Evolutionary conservation across 1,140 invertebrate species (phyloP).

Genomic region (Hyposmocoma kahamanoa): DNA sequence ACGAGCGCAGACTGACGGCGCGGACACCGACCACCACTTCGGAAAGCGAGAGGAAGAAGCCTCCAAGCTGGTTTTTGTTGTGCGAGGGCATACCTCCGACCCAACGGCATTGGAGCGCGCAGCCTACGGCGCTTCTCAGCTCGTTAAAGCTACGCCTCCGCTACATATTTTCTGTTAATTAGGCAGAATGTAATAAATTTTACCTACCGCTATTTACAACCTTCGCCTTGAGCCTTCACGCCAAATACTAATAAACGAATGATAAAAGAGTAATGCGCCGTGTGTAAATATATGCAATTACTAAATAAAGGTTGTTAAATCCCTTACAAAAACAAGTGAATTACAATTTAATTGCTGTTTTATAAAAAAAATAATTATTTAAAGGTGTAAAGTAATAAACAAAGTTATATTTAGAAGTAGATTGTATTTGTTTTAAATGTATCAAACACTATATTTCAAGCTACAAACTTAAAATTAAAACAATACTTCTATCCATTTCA

Average conservation of each 20-base stretch:
- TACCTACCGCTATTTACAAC: not conserved
- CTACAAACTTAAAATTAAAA: slow-evolving; percentile 13
- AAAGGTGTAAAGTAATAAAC: too few species aligned
- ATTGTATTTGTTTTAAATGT: too few species aligned
- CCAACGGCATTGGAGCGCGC: slow-evolving; percentile 30
- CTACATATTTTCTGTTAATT: slow-evolving; percentile 12
- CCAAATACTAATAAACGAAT: too few species aligned
- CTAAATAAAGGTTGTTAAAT: too few species aligned
- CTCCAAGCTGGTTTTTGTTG: slow-evolving; percentile 59
- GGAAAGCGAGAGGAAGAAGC: slow-evolving; percentile 66
- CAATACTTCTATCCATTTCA: slow-evolving; percentile 40
- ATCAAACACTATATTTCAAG: not conserved
- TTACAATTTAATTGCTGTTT: too few species aligned
- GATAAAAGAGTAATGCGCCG: too few species aligned
- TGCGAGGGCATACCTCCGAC: slow-evolving; percentile 54
- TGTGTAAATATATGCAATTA: too few species aligned
- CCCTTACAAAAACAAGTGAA: too few species aligned
- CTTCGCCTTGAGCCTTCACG: slow-evolving; percentile 29
- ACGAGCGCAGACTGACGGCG: slow-evolving; percentile 51
- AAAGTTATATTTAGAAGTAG: too few species aligned
- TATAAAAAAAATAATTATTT: too few species aligned
- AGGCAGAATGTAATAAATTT: slow-evolving; percentile 7
- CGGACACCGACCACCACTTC: slow-evolving; percentile 55
- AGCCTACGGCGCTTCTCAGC: slow-evolving; percentile 11
- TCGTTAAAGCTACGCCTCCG: slow-evolving; percentile 9